Conservation (phyloP, 2,797 vertebrate species). For the Smutsia temminckii region DNA sequence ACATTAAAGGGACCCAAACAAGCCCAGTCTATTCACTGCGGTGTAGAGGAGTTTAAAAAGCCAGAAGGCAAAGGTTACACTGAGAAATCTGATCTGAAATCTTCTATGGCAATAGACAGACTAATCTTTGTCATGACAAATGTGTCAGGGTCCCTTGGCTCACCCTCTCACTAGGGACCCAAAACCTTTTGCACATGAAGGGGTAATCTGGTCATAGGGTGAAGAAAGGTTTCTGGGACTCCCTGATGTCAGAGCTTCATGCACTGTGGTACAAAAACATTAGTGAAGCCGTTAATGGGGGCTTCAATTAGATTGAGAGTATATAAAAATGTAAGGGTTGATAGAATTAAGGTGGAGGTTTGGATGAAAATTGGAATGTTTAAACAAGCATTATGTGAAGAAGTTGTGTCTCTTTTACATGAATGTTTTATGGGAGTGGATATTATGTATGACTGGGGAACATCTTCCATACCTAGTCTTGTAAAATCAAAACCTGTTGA, state of each 20-base stretch:
- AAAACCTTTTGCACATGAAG: not conserved
- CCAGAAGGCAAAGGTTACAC: constrained; percentile 17
- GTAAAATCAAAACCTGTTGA: not conserved
- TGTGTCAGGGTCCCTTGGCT: not conserved
- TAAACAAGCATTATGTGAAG: not conserved
- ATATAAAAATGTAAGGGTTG: not conserved
- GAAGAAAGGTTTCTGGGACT: not conserved
- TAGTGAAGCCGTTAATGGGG: not conserved
- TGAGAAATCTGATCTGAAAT: not conserved
- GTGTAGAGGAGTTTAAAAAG: not conserved
- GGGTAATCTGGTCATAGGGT: not conserved
- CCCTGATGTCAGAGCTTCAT: not conserved
- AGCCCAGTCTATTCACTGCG: not conserved
- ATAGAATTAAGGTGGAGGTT: not conserved
- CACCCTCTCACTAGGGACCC: not conserved
- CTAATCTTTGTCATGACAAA: not conserved
- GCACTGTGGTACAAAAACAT: not conserved
- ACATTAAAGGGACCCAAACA: not conserved
- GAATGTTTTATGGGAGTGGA: not conserved
- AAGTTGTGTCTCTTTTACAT: not conserved
- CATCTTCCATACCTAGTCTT: not conserved
- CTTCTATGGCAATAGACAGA: not conserved
- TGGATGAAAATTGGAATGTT: not conserved
- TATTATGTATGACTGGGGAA: not conserved
- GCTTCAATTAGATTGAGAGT: not conserved